Evolutionary conservation across 2,888 invertebrate genomes (phyloP).

Genomic region (Pristionchus arcanus): DNA sequence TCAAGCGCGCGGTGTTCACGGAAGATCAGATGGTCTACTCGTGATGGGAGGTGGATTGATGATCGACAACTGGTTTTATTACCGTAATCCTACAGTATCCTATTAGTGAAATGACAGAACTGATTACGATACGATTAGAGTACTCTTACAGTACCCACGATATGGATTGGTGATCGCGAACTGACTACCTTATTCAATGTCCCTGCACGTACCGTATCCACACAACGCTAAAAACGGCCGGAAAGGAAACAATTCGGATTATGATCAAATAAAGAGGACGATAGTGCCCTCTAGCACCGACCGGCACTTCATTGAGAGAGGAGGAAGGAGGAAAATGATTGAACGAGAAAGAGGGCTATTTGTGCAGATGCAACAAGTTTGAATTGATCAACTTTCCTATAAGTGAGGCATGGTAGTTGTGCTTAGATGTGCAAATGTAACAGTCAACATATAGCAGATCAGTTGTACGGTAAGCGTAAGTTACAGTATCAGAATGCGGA

Average conservation of each 20-base stretch:
- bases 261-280: background rate
- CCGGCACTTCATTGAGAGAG: conserved; percentile 29
- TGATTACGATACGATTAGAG: background rate
- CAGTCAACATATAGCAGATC: too few relatives aligned
- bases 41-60: background rate
- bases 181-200: too few relatives aligned
- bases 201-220: background rate
- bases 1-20: background rate
- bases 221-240: background rate
- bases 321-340: background rate
- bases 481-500: background rate
- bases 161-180: too few relatives aligned
- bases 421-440: too few relatives aligned
- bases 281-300: conserved; percentile 42
- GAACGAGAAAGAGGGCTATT: conserved; percentile 8
- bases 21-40: background rate
- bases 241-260: conserved; percentile 8
- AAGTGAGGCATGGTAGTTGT: background rate
- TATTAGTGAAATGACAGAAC: too few relatives aligned
- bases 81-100: background rate
- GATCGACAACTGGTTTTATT: background rate
- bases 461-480: background rate
- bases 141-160: background rate
- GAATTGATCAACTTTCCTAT: background rate
- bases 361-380: background rate